These are phyloP conservation scores for Siniperca obscura DNA, from an alignment of 2,797 vertebrate species.

Conservation along the genomic window DNA sequence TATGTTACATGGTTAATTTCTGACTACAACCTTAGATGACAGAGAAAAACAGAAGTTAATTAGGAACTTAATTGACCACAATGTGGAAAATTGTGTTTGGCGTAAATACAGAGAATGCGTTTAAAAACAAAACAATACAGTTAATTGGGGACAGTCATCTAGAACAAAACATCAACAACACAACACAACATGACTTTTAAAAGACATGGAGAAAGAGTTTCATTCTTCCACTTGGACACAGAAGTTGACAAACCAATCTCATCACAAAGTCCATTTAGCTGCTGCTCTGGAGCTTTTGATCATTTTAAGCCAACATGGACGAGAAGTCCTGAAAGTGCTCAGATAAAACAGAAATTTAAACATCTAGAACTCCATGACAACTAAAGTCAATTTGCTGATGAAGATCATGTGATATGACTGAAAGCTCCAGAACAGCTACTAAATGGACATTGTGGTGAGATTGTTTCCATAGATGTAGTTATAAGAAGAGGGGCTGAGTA, in stretches of 20 bases:
- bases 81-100: neutral
- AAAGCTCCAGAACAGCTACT: neutral
- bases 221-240: neutral
- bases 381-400: neutral
- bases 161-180: neutral
- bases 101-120: neutral
- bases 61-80: neutral
- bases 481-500: neutral
- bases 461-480: neutral
- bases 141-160: neutral
- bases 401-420: neutral
- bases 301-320: neutral
- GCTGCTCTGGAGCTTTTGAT: neutral
- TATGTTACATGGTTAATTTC: neutral
- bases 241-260: neutral
- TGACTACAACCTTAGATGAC: neutral
- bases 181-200: neutral
- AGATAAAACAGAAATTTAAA: neutral
- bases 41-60: neutral
- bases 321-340: neutral
- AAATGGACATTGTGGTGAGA: neutral
- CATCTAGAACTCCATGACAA: neutral
- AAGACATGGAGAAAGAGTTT: neutral
- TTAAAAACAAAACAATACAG: neutral
- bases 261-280: neutral